Evolutionary conservation across 2,888 invertebrate genomes (phyloP).

Genomic region (Hydriomena furcata): DNA sequence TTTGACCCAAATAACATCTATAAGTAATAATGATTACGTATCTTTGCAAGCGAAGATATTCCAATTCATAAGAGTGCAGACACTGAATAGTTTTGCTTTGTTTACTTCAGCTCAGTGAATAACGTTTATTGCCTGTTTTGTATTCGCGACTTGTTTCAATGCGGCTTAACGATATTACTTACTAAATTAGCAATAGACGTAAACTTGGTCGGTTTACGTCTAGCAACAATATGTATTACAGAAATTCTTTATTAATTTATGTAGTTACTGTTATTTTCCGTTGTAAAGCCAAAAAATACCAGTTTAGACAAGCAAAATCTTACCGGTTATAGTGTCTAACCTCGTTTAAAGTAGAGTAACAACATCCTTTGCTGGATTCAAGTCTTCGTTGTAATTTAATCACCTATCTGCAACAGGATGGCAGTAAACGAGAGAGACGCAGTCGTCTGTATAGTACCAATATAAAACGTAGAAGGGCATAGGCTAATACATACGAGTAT

Average conservation of each 20-base stretch:
- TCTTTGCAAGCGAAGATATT: slow-evolving; percentile 20
- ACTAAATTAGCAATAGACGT: slow-evolving; percentile 15
- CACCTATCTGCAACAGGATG: slow-evolving; percentile 46
- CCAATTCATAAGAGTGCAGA: slow-evolving; percentile 34
- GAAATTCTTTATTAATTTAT: too few species aligned
- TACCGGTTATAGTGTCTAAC: slow-evolving; percentile 8
- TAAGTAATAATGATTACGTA: slow-evolving; percentile 2
- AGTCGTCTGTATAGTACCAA: slow-evolving; percentile 39
- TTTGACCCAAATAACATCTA: slow-evolving; percentile 24
- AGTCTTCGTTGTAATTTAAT: slow-evolving; percentile 21
- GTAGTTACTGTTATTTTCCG: too few species aligned
- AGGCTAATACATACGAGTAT: too few species aligned
- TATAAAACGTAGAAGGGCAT: slow-evolving; percentile 32
- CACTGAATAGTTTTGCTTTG: slow-evolving; percentile 43
- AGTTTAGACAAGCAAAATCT: background rate
- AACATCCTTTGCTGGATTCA: slow-evolving; percentile 9
- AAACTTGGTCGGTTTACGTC: too few species aligned
- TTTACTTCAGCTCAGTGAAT: slow-evolving; percentile 50
- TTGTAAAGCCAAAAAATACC: too few species aligned
- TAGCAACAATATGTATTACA: too few species aligned
- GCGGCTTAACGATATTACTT: slow-evolving; percentile 30
- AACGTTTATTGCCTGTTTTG: slow-evolving; percentile 53
- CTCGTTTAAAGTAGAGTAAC: slow-evolving; percentile 10
- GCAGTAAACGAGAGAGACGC: slow-evolving; percentile 55
- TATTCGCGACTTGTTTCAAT: slow-evolving; percentile 45